Conservation (phyloP, 1,140 invertebrate genomes). For the Drosophila equinoxialis region DNA sequence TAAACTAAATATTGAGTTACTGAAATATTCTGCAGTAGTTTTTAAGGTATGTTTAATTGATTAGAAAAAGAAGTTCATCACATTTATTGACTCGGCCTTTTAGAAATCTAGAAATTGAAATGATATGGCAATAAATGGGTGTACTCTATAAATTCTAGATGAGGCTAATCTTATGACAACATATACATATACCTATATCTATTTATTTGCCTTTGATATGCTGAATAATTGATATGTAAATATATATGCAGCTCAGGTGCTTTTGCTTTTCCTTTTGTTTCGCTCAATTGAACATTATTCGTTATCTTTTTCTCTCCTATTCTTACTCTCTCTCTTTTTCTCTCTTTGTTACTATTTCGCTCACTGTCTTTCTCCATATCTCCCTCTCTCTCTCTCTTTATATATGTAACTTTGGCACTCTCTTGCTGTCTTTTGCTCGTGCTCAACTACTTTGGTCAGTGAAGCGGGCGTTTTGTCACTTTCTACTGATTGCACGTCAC, state of each 20-base stretch:
- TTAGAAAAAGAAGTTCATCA: too few species aligned
- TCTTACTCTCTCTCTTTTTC: constrained; percentile 9
- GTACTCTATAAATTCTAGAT: too few species aligned
- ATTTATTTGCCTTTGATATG: not conserved
- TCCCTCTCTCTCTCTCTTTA: not conserved
- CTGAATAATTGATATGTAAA: not conserved
- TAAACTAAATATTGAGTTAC: too few species aligned
- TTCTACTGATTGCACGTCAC: constrained; percentile 55
- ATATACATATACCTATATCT: not conserved
- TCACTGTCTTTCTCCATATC: constrained; percentile 1
- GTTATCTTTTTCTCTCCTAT: constrained; percentile 3
- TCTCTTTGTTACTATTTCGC: not conserved
- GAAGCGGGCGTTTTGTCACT: constrained; percentile 65
- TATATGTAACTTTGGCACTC: too few species aligned
- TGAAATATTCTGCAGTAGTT: too few species aligned
- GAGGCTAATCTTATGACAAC: too few species aligned
- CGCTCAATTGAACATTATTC: not conserved
- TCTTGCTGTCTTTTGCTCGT: constrained; percentile 14
- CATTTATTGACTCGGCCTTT: too few species aligned
- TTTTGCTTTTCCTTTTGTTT: not conserved
- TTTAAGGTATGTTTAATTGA: too few species aligned
- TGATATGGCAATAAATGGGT: too few species aligned
- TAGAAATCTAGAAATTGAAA: too few species aligned
- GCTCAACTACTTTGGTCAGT: constrained; percentile 14
- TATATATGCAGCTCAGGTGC: not conserved